Conservation (phyloP, 2,797 vertebrate genomes). For the Lepus townsendii region DNA sequence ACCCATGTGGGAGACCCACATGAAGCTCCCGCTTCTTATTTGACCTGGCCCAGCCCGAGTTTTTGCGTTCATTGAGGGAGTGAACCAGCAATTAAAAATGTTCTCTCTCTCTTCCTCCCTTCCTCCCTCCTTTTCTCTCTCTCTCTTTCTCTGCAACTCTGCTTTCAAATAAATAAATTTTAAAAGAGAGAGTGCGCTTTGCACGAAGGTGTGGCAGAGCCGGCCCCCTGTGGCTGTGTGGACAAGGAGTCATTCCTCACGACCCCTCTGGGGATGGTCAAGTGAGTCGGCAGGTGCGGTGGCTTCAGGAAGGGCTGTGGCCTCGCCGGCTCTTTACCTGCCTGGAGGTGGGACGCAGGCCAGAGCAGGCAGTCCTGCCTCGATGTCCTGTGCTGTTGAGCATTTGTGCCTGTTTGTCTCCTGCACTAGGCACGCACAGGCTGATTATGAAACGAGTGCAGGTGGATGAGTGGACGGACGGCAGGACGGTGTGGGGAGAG, state of each 20-base stretch:
- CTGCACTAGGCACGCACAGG: not conserved
- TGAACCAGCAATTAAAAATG: no score
- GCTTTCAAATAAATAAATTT: no score
- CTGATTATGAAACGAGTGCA: conserved; percentile 22
- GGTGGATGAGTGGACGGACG: not conserved
- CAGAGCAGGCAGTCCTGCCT: not conserved
- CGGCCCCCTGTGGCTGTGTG: not conserved
- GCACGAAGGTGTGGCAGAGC: not conserved
- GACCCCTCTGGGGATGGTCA: not conserved
- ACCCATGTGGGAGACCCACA: no score
- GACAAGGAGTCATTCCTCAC: not conserved
- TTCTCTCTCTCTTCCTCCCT: no score
- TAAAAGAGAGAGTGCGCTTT: not conserved
- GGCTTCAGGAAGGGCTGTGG: not conserved
- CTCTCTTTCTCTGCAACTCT: no score
- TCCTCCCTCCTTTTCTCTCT: no score
- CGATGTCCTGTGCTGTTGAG: no score
- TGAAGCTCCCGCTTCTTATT: no score
- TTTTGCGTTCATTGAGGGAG: no score
- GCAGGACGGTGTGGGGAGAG: not conserved
- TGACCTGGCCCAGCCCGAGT: no score
- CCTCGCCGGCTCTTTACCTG: not conserved
- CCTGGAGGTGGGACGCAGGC: not conserved
- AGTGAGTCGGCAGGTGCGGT: not conserved
- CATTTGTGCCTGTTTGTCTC: not conserved